Percentiles rank a stretch among this genome's conserved stretches.
Evolutionary conservation across 2,888 invertebrate genomes (phyloP).

Genomic region (Drosophila ustulata): DNA sequence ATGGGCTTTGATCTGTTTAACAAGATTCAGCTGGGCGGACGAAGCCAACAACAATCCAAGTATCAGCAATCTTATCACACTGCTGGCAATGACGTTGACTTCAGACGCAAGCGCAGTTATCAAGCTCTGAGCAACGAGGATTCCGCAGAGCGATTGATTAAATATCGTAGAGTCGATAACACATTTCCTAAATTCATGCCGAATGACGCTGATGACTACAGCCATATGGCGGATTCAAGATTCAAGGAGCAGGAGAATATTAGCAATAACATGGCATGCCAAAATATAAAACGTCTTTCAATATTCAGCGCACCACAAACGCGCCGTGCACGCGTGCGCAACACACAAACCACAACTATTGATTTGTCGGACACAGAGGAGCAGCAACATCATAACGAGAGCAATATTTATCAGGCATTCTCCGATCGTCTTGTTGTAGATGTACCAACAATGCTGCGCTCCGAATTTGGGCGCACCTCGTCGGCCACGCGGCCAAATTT

Average conservation of each 20-base stretch:
- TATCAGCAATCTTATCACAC: conserved; percentile 37
- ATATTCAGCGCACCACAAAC: conserved; percentile 72
- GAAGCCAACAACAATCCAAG: conserved; percentile 45
- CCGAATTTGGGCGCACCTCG: conserved; percentile 7
- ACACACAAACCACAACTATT: conserved; percentile 51
- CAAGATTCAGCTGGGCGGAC: conserved; percentile 44
- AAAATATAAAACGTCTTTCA: conserved; percentile 66
- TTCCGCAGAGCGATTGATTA: conserved; percentile 26
- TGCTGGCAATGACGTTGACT: neutral
- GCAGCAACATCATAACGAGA: conserved; percentile 31
- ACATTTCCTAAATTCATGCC: conserved; percentile 67
- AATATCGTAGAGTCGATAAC: conserved; percentile 71
- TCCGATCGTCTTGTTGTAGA: conserved; percentile 34
- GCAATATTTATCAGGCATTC: conserved; percentile 46
- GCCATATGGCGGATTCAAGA: conserved; percentile 45
- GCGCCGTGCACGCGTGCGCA: conserved; percentile 55
- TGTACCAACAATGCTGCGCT: neutral
- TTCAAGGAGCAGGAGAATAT: conserved; percentile 35
- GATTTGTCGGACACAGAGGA: conserved; percentile 84
- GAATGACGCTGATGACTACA: conserved; percentile 52
- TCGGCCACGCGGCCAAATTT: conserved; percentile 26
- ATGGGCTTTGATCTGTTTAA: conserved; percentile 82
- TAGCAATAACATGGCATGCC: conserved; percentile 28
- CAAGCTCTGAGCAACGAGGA: conserved; percentile 4
- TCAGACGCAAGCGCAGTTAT: conserved; percentile 34